Conservation (phyloP, 2,797 vertebrate genomes). For the Pseudocheirus occidentalis region DNA sequence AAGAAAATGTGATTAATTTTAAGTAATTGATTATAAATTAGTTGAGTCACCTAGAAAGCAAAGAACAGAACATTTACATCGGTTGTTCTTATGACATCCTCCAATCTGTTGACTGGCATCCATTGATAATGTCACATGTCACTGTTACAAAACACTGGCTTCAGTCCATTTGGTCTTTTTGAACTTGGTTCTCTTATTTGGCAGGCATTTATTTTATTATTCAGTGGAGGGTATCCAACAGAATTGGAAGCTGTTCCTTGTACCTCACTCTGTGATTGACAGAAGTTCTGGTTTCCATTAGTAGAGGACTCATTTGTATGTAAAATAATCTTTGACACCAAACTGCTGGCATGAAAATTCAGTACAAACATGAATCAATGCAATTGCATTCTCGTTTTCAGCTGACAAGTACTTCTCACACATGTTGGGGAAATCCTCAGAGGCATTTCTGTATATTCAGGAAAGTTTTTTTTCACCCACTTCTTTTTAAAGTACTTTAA, state of each 20-base stretch:
- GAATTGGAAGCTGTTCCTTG: slow-evolving; percentile 60
- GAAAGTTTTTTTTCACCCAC: not conserved
- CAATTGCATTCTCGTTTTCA: slow-evolving; percentile 39
- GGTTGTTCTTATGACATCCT: slow-evolving; percentile 60
- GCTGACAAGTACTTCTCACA: slow-evolving; percentile 11
- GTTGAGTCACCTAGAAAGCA: slow-evolving; percentile 59
- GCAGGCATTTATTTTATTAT: slow-evolving; percentile 63
- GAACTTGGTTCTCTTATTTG: slow-evolving; percentile 49
- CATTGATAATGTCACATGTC: slow-evolving; percentile 56
- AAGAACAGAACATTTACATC: slow-evolving; percentile 46
- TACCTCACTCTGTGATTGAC: slow-evolving; percentile 54
- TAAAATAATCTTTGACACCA: slow-evolving; percentile 69
- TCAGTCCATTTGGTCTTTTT: slow-evolving; percentile 45
- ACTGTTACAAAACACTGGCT: slow-evolving; percentile 58
- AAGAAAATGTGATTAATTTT: slow-evolving; percentile 32
- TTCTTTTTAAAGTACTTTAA: not conserved
- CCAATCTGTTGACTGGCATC: slow-evolving; percentile 49
- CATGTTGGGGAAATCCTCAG: slow-evolving; percentile 24
- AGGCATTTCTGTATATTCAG: not conserved
- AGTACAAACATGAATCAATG: slow-evolving; percentile 63
- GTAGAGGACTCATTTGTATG: slow-evolving; percentile 64
- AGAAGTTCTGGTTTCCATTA: slow-evolving; percentile 71
- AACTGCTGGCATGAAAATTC: slow-evolving; percentile 56
- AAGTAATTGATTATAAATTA: slow-evolving; percentile 33
- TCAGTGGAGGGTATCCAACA: slow-evolving; percentile 67